Percentiles rank a stretch among this genome's conserved stretches.
These are phyloP conservation scores for Lochmaea crataegi DNA, from an alignment of 2,888 invertebrate species.

Conservation along the genomic window DNA sequence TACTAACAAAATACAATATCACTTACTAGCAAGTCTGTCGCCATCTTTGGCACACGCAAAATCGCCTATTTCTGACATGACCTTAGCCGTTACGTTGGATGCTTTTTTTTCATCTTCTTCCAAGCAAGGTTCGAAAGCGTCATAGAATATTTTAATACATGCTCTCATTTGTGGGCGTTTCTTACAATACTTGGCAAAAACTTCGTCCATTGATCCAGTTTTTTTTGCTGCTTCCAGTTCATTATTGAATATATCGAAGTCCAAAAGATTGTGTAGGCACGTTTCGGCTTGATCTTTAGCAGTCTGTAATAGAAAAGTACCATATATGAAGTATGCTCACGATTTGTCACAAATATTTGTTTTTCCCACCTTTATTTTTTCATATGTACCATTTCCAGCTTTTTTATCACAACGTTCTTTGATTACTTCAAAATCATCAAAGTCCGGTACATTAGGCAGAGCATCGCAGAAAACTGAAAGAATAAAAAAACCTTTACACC, in stretches of 20 bases:
- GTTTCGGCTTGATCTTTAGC: constrained; percentile 62
- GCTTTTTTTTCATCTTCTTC: constrained; percentile 64
- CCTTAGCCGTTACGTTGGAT: constrained; percentile 63
- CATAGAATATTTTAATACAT: constrained; percentile 65
- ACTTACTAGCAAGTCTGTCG: constrained; percentile 70
- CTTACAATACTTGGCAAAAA: constrained; percentile 69
- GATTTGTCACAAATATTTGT: too few species aligned
- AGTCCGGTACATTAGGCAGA: constrained; percentile 53
- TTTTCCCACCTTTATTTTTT: constrained; percentile 54
- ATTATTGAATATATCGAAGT: constrained; percentile 69
- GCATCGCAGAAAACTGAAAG: background rate
- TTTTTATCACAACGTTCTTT: constrained; percentile 65
- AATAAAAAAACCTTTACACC: background rate
- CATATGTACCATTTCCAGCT: constrained; percentile 63
- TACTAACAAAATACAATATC: background rate
- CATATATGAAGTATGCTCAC: too few species aligned
- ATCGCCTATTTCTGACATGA: constrained; percentile 65
- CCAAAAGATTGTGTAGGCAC: constrained; percentile 72
- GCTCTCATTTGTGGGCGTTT: constrained; percentile 63
- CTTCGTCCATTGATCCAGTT: constrained; percentile 68
- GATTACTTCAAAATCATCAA: constrained; percentile 61
- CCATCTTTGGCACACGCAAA: constrained; percentile 70
- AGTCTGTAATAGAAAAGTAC: constrained; percentile 32
- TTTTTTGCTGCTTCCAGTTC: constrained; percentile 68
- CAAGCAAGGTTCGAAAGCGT: constrained; percentile 65